Evolutionary conservation across 2,797 vertebrate species (phyloP), one percentile per base, ranked within the genome.

Genomic region (Micropoecilia bifurca): DNA sequence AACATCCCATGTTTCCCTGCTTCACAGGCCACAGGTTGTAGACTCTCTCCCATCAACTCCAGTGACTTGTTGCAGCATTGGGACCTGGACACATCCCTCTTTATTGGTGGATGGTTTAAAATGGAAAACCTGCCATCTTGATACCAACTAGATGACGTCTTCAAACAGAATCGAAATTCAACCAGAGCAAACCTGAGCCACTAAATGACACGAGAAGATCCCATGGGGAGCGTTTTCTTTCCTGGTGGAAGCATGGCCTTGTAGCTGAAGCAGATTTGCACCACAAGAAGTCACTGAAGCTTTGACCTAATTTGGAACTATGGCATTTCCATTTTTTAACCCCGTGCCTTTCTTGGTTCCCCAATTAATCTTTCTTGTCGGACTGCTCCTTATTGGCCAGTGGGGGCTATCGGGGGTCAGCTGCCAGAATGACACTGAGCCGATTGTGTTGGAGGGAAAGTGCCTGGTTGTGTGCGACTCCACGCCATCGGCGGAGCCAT

Each of bases 391-490:
- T 18, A 41, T 95, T 30, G 48, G 89, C 55, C 80, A 82, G 0
- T 18, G 81, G 87, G 89, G 81, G 28, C 89, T 92, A 1, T 53
- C 73, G 0, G 85, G 71, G 81, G 93, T 94, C 74, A 59, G 36
- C 16, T 88, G 92, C 77, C 96, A 96, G 88, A 96, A 96, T 57
- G 95, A 96, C 73, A 96, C 96, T 0, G 96, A 96, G 85, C 95
- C 96, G 2, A 95, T 96, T 1, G 91, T 96, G 69, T 82, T 96
- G 89, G 95, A 96, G 87, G 96, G 96, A 33, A 96, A 96, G 80
- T 96, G 96, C 76, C 86, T 96, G 87, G 96, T 96, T 48, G 96
- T 96, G 81, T 96, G 96, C 1, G 96, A 96, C 87, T 96, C 96
- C 80, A 94, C 92, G 1, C 95, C 96, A 0, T 81, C 95, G 0